Conservation (phyloP, 2,113 vertebrate genomes). For the Ibidorhyncha struthersii region DNA sequence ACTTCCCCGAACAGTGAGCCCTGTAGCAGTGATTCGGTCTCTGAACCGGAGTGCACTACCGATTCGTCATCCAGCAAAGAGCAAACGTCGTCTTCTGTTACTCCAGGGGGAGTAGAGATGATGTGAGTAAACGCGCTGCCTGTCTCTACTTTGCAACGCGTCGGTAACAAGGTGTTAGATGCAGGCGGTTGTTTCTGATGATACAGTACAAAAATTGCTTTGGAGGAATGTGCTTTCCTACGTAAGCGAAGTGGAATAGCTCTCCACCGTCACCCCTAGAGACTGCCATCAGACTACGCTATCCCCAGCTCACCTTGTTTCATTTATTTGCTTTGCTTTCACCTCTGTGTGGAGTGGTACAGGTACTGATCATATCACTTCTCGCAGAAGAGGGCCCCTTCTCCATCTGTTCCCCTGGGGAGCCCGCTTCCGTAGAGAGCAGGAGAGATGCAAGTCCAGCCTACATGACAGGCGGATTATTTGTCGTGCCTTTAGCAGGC, state of each 20-base stretch:
- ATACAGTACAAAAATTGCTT: not conserved
- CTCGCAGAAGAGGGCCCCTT: not conserved
- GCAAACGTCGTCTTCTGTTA: slow-evolving; percentile 73
- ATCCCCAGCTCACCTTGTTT: not conserved
- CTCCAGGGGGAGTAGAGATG: slow-evolving; percentile 73
- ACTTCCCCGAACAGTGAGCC: slow-evolving; percentile 70
- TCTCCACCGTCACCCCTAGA: not conserved
- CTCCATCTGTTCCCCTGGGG: not conserved
- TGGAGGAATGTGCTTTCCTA: not conserved
- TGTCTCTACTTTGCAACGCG: not conserved
- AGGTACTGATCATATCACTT: not conserved
- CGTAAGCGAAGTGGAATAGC: not conserved
- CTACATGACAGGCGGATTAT: not conserved
- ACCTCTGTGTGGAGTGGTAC: not conserved
- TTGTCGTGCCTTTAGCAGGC: not conserved
- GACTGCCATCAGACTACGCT: not conserved
- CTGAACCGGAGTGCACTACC: slow-evolving; percentile 78
- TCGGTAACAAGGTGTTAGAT: not conserved
- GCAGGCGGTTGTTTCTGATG: not conserved
- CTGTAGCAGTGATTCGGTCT: slow-evolving; percentile 81
- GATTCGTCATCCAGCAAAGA: slow-evolving; percentile 87
- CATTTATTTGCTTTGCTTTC: not conserved
- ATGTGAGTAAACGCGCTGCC: slow-evolving; percentile 73
- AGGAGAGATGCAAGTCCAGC: not conserved
- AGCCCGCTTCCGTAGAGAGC: not conserved